Conservation (phyloP, 1,140 invertebrate species). For the Leptinotarsa texana region DNA sequence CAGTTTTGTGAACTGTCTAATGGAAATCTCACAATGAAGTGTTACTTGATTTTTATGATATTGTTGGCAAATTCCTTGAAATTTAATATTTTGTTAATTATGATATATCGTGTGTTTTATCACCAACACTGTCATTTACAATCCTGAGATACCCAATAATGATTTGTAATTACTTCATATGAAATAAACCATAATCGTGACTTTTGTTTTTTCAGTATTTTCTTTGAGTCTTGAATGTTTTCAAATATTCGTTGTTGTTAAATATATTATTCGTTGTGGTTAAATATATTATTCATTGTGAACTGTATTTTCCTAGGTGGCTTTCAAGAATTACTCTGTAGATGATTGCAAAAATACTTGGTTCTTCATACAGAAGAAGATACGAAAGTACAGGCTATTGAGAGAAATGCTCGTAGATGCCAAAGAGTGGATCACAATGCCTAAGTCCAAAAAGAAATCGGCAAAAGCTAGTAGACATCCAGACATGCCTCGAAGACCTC, state of each 20-base stretch:
- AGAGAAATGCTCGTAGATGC: conserved; percentile 59
- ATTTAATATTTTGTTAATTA: too few relatives aligned
- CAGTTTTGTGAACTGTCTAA: too few relatives aligned
- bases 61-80: too few relatives aligned
- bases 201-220: not conserved
- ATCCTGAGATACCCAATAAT: too few relatives aligned
- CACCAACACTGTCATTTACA: too few relatives aligned
- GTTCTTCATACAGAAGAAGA: conserved; percentile 52
- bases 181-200: not conserved
- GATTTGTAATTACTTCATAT: too few relatives aligned
- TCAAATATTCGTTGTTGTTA: not conserved
- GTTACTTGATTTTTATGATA: too few relatives aligned
- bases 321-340: conserved; percentile 54
- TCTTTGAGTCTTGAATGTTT: not conserved
- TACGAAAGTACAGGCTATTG: conserved; percentile 57
- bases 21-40: too few relatives aligned
- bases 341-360: conserved; percentile 58
- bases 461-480: conserved; percentile 52
- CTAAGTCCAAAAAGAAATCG: conserved; percentile 54
- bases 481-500: conserved; percentile 58
- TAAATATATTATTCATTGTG: not conserved
- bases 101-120: too few relatives aligned
- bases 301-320: conserved; percentile 46
- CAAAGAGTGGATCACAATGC: conserved; percentile 55
- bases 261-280: not conserved